A percentile compares a stretch with the other conserved stretches of the same genome.
Conservation (phyloP, 2,797 vertebrate genomes). For the Hozukius guyotensis region DNA sequence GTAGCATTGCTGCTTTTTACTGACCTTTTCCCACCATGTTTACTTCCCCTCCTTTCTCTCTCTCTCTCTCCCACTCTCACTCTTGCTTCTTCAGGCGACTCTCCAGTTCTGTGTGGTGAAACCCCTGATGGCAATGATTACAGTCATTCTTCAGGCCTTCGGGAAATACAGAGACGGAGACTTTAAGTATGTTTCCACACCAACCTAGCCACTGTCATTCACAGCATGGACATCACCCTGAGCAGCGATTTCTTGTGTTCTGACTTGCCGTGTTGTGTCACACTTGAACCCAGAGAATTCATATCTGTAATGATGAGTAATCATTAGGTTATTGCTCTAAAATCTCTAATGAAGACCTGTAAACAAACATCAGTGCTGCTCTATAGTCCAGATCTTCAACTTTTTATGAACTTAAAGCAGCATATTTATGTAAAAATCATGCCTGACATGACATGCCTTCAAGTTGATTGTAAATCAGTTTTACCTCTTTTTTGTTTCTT, state of each 20-base stretch:
- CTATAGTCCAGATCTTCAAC: background rate
- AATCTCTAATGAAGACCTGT: background rate
- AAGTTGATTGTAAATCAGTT: background rate
- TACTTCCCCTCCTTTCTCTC: background rate
- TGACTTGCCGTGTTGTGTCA: background rate
- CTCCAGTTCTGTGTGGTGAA: slow-evolving; percentile 99
- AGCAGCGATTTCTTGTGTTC: background rate
- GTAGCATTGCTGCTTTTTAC: background rate
- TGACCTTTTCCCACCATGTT: background rate
- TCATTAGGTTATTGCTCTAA: background rate
- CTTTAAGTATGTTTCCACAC: slow-evolving; percentile 89
- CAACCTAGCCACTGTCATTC: background rate
- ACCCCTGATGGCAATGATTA: slow-evolving; percentile 96
- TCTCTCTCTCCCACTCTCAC: background rate
- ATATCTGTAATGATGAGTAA: background rate
- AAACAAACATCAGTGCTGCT: background rate
- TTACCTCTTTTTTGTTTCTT: background rate
- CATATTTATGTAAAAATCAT: background rate
- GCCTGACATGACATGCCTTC: background rate
- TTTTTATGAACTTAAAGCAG: background rate
- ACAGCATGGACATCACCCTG: background rate
- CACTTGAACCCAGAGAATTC: background rate
- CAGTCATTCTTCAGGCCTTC: slow-evolving; percentile 95
- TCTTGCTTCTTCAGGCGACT: slow-evolving; percentile 84
- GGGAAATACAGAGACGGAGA: slow-evolving; percentile 97